Evolutionary conservation across 2,888 invertebrate genomes (phyloP).

Genomic region (Caenorhabditis panamensis): DNA sequence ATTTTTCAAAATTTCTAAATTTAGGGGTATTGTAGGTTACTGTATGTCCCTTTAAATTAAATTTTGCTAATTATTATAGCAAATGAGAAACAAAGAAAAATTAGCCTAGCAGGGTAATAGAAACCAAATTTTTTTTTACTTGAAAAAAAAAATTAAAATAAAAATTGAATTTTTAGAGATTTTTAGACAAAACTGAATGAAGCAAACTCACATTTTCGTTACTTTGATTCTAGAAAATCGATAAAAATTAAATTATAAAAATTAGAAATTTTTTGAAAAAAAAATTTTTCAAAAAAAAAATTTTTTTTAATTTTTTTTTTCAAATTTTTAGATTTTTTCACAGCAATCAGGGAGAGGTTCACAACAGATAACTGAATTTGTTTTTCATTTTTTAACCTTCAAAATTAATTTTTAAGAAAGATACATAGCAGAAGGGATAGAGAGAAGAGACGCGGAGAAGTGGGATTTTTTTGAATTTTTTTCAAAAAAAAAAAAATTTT

Average conservation of each 20-base stretch:
- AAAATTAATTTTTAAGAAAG: background rate
- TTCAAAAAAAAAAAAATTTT: background rate
- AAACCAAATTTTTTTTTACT: background rate
- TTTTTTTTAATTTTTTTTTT: too few species aligned
- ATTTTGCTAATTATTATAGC: too few species aligned
- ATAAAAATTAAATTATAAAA: background rate
- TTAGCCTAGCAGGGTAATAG: conserved; percentile 15
- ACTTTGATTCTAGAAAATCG: conserved; percentile 59
- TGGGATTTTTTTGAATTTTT: conserved; percentile 15
- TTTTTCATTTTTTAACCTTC: too few species aligned
- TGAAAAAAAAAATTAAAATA: conserved; percentile 21
- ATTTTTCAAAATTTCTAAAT: too few species aligned
- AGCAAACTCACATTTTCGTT: conserved; percentile 61
- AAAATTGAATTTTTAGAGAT: too few species aligned
- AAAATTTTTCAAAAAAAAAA: too few species aligned
- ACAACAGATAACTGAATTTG: conserved; percentile 38
- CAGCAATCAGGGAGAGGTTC: conserved; percentile 31
- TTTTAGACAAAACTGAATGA: too few species aligned
- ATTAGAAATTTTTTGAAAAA: conserved; percentile 5
- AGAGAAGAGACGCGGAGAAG: conserved; percentile 29
- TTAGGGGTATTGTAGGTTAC: background rate
- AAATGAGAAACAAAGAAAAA: conserved; percentile 15
- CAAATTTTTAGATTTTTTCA: conserved; percentile 28
- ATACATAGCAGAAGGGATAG: conserved; percentile 1
- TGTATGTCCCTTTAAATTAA: background rate